Evolutionary conservation across 2,888 invertebrate species (phyloP).

Genomic region (Cataglyphis albicans): DNA sequence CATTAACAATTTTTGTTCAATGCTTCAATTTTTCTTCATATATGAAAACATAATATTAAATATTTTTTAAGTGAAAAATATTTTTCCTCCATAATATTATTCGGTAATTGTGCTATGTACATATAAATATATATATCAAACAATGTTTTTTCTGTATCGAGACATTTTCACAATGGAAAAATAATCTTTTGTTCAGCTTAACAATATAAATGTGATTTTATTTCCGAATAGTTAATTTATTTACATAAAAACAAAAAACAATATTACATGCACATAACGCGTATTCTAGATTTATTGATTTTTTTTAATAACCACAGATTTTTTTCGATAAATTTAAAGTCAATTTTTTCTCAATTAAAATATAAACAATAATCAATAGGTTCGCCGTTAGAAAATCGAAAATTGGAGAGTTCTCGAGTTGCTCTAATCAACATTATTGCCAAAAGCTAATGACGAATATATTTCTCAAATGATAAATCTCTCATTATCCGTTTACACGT

Average conservation of each 20-base stretch:
- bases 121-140: not conserved
- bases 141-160: not conserved
- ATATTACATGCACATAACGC: not conserved
- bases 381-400: not conserved
- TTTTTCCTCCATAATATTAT: not conserved
- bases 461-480: not conserved
- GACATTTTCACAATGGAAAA: not conserved
- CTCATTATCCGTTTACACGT: not conserved
- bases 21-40: not conserved
- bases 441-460: not conserved
- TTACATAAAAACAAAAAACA: slow-evolving; percentile 10
- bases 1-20: not conserved
- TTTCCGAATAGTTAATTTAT: not conserved
- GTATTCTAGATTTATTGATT: not conserved
- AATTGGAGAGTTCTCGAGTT: not conserved
- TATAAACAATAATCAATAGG: not conserved
- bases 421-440: not conserved
- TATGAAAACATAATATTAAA: not conserved
- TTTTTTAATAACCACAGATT: not conserved
- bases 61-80: not conserved
- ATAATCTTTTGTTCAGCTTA: not conserved
- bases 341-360: not conserved
- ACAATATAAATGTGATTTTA: slow-evolving; percentile 7
- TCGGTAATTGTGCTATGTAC: not conserved
- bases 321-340: not conserved